phyloP scores from a whole-genome alignment of 2,113 vertebrate genomes.

The Ardeotis arabs region DNA sequence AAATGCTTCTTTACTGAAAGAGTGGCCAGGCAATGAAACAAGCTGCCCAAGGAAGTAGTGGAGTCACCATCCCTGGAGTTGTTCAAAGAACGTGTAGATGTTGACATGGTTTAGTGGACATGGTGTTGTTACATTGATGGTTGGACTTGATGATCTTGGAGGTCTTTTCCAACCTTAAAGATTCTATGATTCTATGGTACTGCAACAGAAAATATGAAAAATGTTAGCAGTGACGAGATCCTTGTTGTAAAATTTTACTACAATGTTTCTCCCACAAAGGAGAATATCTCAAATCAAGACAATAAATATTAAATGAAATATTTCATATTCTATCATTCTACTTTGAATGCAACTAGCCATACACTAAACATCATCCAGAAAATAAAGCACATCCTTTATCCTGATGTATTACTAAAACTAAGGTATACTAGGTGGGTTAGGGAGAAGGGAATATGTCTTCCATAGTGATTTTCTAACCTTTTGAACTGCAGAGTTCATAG shows the following conservation, averaged over 20 bases:
- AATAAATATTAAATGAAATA: not conserved
- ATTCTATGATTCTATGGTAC: too few relatives aligned
- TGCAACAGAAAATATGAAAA: not conserved
- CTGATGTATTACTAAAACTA: not conserved
- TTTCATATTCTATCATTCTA: not conserved
- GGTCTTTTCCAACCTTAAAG: too few relatives aligned
- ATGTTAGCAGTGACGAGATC: not conserved
- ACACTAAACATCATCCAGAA: not conserved
- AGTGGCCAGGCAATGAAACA: too few relatives aligned
- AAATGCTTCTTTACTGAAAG: too few relatives aligned
- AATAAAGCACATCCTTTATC: not conserved
- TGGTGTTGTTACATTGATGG: too few relatives aligned
- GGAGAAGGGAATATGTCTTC: not conserved
- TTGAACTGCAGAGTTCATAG: not conserved
- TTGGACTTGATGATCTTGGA: too few relatives aligned
- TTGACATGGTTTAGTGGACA: too few relatives aligned
- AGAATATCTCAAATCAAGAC: fast-evolving
- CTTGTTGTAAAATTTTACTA: not conserved
- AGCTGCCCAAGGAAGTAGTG: too few relatives aligned
- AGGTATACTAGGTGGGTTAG: not conserved
- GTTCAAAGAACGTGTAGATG: too few relatives aligned
- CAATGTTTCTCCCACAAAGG: not conserved
- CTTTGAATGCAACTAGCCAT: not conserved
- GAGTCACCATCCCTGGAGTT: too few relatives aligned
- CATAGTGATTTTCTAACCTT: not conserved